These are phyloP conservation scores for Asobara japonica DNA, from an alignment of 1,140 invertebrate genomes.

Conservation along the genomic window DNA sequence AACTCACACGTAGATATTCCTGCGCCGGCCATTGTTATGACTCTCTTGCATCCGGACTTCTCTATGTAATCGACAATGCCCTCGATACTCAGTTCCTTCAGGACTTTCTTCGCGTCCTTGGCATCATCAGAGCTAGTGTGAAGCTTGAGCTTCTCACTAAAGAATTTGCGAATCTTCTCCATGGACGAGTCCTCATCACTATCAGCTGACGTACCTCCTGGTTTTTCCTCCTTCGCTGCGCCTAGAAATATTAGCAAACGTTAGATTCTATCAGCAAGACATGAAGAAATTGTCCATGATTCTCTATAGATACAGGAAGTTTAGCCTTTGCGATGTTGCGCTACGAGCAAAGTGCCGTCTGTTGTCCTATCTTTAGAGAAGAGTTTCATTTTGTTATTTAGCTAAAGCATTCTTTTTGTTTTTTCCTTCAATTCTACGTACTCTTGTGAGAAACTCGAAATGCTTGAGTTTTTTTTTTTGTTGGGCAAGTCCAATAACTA, in stretches of 20 bases:
- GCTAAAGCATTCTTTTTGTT: too few species aligned
- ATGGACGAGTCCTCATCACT: constrained; percentile 40
- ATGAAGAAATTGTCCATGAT: background rate
- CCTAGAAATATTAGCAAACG: background rate
- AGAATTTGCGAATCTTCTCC: constrained; percentile 54
- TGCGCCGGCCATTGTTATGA: constrained; percentile 93
- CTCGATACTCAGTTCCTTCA: constrained; percentile 70
- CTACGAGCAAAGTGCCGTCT: too few species aligned
- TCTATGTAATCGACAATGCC: constrained; percentile 79
- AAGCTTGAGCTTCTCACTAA: constrained; percentile 49
- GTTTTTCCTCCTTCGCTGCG: background rate
- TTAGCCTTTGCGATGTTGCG: too few species aligned
- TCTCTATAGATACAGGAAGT: too few species aligned
- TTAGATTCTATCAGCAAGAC: background rate
- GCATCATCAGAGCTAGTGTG: constrained; percentile 31
- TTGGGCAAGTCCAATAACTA: too few species aligned
- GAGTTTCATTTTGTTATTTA: too few species aligned
- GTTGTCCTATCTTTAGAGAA: too few species aligned
- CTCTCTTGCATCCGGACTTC: constrained; percentile 81
- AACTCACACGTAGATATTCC: constrained; percentile 93
- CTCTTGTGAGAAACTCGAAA: too few species aligned
- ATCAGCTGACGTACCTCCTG: background rate
- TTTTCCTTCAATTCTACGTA: too few species aligned
- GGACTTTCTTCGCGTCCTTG: constrained; percentile 40
- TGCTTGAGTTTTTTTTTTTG: too few species aligned